phyloP scores from a whole-genome alignment of 2,113 vertebrate genomes.

The Dipodomys spectabilis region DNA sequence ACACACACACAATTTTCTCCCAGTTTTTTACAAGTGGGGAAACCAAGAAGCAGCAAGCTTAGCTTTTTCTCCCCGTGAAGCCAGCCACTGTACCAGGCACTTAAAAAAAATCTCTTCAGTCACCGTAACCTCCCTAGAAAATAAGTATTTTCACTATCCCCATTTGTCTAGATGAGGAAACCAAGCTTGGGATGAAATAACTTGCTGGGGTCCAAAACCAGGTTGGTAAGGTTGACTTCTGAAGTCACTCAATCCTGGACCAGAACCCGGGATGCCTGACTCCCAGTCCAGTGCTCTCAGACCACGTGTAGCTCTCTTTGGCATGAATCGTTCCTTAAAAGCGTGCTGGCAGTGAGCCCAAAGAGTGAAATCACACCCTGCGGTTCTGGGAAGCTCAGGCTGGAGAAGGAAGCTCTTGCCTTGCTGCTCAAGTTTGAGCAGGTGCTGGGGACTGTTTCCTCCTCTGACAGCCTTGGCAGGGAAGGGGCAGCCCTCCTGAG shows the following conservation, averaged over 20 bases:
- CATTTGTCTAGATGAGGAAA: slow-evolving; percentile 39
- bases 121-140: background rate
- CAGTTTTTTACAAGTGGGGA: slow-evolving; percentile 36
- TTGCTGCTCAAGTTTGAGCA: slow-evolving; percentile 72
- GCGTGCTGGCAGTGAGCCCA: slow-evolving; percentile 56
- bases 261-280: slow-evolving; percentile 18
- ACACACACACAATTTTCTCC: too few species aligned
- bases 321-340: slow-evolving; percentile 75
- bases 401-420: slow-evolving; percentile 62
- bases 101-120: slow-evolving; percentile 18
- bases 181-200: background rate
- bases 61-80: background rate
- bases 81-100: slow-evolving; percentile 1
- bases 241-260: background rate
- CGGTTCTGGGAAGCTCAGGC: slow-evolving; percentile 71
- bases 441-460: slow-evolving; percentile 63
- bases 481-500: background rate
- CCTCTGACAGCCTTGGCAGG: background rate
- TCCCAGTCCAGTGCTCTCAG: slow-evolving; percentile 3
- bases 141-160: background rate
- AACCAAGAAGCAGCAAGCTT: background rate
- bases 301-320: background rate
- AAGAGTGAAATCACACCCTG: slow-evolving; percentile 75
- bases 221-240: background rate
- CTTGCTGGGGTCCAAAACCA: background rate